Evolutionary conservation across 2,888 invertebrate genomes (phyloP), one percentile per base, ranked within the genome.

Genomic region (Gisinianus flammeolus): DNA sequence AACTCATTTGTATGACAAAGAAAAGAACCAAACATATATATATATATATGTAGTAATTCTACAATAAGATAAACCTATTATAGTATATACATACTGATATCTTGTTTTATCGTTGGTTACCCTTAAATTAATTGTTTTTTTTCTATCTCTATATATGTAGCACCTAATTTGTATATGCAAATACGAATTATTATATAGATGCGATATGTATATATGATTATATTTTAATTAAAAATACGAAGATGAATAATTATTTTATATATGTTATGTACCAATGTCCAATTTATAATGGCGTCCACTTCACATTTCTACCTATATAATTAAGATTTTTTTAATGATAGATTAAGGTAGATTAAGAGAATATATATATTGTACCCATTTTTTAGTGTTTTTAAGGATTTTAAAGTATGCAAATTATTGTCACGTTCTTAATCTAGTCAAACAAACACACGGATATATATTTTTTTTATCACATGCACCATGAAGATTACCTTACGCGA

Each of bases 371-470:
- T 26, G 16, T 22, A 62, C 28, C 12, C 6, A 26, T 24, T 28
- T 62, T 6, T 26, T 26, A 62, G 12, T 24, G 16, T 12, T 62
- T 24, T 24, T 22, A 28, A 62, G 24, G 62, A 26, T 28, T 62
- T 62, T 28, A 62, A 22, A 62, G 22, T 62, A 12, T 62, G 12
- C 22, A 22, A 12, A 26, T 24, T 24, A 24, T 62, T 62, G 62
- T 62, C 62, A 62, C 28, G 62, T 62, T 62, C 62, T 62, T 28
- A 16, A 62, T 62, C 62, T 62, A 62, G 62, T 62, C 62, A 62
- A 62, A 62, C 26, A 62, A 26, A 26, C 24, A 62, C 62, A 62
- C 62, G 62, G 12, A 62, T 24, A 62, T 26, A 26, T 26, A 12
- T 24, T 62, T 6, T 28, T 4, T 26, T 24, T 62, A 26, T 24